A percentile compares a stretch with the other conserved stretches of the same genome.
Evolutionary conservation across 2,113 vertebrate genomes (phyloP).

Genomic region (Salvelinus fontinalis): DNA sequence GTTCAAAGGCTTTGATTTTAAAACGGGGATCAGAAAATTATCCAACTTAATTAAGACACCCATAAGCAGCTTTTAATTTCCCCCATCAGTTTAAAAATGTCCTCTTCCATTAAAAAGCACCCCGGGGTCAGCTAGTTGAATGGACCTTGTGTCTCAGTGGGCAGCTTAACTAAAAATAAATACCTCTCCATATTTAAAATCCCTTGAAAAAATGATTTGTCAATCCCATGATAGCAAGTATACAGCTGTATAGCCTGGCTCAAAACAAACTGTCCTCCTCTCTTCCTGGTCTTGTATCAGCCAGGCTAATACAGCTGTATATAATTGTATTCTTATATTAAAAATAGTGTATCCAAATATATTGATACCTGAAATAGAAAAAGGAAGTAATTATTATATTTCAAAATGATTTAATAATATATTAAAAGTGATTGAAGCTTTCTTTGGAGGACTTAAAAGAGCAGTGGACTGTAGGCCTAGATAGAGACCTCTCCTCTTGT

Average conservation of each 20-base stretch:
- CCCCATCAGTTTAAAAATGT: conserved; percentile 53
- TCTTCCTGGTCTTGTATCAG: too few relatives aligned
- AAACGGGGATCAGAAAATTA: neutral
- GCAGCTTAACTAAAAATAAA: neutral
- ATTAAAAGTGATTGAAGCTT: too few relatives aligned
- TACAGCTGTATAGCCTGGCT: neutral
- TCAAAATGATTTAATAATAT: too few relatives aligned
- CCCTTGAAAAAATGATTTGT: neutral
- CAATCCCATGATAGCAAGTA: neutral
- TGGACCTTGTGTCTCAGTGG: conserved; percentile 40
- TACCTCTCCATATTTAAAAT: neutral
- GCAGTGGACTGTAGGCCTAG: too few relatives aligned
- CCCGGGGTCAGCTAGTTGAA: conserved; percentile 37
- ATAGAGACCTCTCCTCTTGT: too few relatives aligned
- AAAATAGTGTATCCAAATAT: too few relatives aligned
- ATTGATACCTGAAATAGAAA: too few relatives aligned
- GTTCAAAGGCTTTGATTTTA: conserved; percentile 46
- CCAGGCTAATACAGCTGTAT: too few relatives aligned
- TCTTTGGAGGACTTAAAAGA: too few relatives aligned
- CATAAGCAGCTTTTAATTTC: conserved; percentile 23
- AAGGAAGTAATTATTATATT: too few relatives aligned
- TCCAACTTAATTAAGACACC: neutral
- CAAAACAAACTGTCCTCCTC: neutral
- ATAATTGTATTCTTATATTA: neutral
- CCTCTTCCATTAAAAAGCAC: conserved; percentile 14